Conservation (phyloP, 2,888 invertebrate genomes). For the Heliconius ethilla region DNA sequence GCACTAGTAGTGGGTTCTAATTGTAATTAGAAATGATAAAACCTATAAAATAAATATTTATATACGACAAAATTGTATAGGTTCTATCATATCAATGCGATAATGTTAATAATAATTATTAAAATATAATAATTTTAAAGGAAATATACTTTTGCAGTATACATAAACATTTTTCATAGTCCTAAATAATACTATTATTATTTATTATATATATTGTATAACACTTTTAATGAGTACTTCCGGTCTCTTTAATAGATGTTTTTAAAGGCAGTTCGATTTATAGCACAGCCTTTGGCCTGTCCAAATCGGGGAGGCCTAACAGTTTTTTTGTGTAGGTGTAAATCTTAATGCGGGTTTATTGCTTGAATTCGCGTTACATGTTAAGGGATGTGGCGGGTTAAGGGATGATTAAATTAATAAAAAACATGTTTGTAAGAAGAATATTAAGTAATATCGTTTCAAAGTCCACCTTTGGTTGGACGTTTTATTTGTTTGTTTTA, state of each 20-base stretch:
- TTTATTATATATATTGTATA: no score
- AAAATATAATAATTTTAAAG: no score
- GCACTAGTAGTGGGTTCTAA: not conserved
- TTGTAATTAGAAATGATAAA: not conserved
- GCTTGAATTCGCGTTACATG: conserved; percentile 40
- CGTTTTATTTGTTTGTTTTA: no score
- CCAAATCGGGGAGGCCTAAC: conserved; percentile 65
- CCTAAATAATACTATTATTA: no score
- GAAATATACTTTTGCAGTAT: no score
- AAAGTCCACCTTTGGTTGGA: no score
- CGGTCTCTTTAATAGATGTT: conserved; percentile 46
- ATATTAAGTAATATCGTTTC: no score
- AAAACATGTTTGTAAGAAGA: no score
- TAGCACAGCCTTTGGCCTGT: conserved; percentile 56
- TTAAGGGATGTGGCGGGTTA: conserved; percentile 50
- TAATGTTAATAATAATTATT: no score
- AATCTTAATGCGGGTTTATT: conserved; percentile 74
- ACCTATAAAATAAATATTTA: not conserved
- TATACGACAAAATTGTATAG: no score
- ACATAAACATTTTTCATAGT: no score
- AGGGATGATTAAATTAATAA: not conserved
- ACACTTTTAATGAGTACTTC: conserved; percentile 30
- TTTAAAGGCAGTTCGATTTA: conserved; percentile 63
- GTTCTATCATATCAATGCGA: no score
- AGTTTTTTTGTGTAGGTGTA: conserved; percentile 80